Evolutionary conservation across 1,140 invertebrate genomes (phyloP).

Genomic region (Hypsibius dujardini): DNA sequence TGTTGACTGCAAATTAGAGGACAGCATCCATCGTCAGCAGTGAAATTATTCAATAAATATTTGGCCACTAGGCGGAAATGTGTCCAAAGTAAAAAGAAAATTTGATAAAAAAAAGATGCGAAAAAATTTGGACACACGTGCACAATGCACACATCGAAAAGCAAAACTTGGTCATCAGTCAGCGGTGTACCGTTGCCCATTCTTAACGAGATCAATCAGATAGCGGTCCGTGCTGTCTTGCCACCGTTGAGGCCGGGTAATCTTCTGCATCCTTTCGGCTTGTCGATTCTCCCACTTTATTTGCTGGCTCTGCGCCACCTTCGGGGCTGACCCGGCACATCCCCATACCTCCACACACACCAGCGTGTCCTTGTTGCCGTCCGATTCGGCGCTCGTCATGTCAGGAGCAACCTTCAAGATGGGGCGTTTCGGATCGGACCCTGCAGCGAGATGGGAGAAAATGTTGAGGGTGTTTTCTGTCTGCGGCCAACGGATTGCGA

Average conservation of each 20-base stretch:
- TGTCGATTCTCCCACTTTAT: neutral
- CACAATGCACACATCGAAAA: no score
- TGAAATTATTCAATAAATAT: no score
- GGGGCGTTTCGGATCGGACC: neutral
- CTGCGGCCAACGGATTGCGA: no score
- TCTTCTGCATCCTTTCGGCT: constrained; percentile 14
- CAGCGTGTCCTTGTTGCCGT: neutral
- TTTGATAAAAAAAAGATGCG: no score
- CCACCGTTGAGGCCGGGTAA: neutral
- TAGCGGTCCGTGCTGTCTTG: constrained; percentile 7
- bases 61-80: no score
- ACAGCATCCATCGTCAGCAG: no score
- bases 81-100: no score
- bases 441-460: no score
- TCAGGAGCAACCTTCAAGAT: neutral
- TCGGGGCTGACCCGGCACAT: constrained; percentile 10
- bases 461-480: no score
- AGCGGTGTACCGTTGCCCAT: neutral
- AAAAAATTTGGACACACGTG: no score
- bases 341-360: constrained; percentile 7
- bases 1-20: no score
- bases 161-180: no score
- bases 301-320: neutral
- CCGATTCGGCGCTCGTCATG: neutral
- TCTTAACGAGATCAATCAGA: constrained; percentile 3